These are phyloP conservation scores for Notarius quadriscutis DNA, from an alignment of 2,113 vertebrate species.

Conservation along the genomic window DNA sequence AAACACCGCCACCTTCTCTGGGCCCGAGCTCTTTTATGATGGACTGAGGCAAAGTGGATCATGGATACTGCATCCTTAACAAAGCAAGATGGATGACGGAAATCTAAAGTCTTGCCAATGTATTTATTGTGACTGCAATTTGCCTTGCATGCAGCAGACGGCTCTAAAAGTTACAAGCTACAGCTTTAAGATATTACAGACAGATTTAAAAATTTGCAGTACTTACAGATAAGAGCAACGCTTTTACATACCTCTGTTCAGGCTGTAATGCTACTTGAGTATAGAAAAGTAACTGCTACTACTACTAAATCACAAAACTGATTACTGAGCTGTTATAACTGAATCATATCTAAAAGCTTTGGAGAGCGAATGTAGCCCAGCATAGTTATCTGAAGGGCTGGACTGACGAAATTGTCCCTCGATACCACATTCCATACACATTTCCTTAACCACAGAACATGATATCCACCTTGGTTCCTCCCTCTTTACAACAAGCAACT, in stretches of 20 bases:
- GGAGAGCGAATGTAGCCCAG: constrained; percentile 5
- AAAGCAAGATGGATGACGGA: not conserved
- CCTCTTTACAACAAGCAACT: constrained; percentile 37
- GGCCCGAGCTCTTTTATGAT: too few species aligned
- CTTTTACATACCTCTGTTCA: not conserved
- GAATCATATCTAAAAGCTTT: constrained; percentile 21
- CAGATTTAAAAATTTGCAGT: not conserved
- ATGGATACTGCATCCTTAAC: too few species aligned
- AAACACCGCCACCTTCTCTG: too few species aligned
- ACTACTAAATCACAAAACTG: constrained; percentile 15
- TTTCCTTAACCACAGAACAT: constrained; percentile 50
- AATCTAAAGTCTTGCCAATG: not conserved
- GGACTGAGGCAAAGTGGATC: too few species aligned
- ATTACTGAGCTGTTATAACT: constrained; percentile 13
- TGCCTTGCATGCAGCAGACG: not conserved
- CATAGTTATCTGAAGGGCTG: constrained; percentile 23
- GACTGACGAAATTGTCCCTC: constrained; percentile 29
- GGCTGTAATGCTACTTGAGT: not conserved
- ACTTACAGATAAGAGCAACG: not conserved
- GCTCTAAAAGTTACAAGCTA: not conserved
- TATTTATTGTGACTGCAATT: not conserved
- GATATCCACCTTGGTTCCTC: constrained; percentile 39
- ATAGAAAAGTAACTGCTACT: not conserved
- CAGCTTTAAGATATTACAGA: not conserved
- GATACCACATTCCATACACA: constrained; percentile 52